Base-by-base conservation (phyloP, 2,888 invertebrate genomes). In the Plebejus melissa region DNA sequence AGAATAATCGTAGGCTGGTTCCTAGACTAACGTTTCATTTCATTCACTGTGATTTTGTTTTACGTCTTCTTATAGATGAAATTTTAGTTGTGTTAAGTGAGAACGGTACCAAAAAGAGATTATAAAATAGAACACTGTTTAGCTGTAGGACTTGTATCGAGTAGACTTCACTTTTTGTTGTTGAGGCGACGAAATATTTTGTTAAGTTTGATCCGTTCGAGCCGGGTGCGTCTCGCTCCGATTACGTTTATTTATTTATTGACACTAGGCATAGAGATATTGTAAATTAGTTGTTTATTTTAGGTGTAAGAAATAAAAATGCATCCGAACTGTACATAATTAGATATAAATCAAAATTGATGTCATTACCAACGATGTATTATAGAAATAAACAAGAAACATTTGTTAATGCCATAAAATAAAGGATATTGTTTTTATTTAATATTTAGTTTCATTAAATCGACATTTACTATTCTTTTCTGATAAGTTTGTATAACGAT, bases 81-180 rank as follows among this genome's bases (percentile, higher is more conserved):
- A 85, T 80, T 84, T 85, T 87, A 85, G 87, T 85, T 87, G 85
- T 87, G 85, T 87, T 83, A 90, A 92, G 92, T 93, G 93, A 93
- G 93, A 93, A 90, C 88, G 87, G 87, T 91, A 92, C 93, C 93
- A 92, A 93, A 93, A 93, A 92, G 90, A 91, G 90, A 92, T 93
- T 91, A 89, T 88, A 87, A 87, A 86, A 85, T 81, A 80, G 88
- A 88, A 86, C 82, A 85, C 84, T 88, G 82, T 84, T 83, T 88
- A 90, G 88, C 83, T 82, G 82, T 88, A 86, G 86, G 72, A 72
- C 46, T 71, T 71, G 50, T 72, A 50, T 70, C 46, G 54, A 57
- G 74, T 72, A 74, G 78, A 83, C 80, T 83, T 79, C 82, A 83
- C 81, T 82, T 82, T 76, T 79, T 78, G 77, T 75, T 76, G 78